Evolutionary conservation across 2,797 vertebrate species (phyloP).

Genomic region (Mus spretus): DNA sequence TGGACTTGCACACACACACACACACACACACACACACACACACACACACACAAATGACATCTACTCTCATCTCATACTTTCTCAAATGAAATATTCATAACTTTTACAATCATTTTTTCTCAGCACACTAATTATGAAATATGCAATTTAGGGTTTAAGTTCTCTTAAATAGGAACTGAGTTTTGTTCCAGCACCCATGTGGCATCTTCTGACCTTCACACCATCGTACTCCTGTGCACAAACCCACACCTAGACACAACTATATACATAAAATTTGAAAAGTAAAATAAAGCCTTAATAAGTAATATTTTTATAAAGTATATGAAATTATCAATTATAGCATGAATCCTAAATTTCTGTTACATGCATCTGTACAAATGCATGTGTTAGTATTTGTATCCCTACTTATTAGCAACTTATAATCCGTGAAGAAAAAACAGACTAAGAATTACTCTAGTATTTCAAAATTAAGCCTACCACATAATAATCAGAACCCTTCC

Average conservation of each 20-base stretch:
- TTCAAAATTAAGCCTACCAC: not conserved
- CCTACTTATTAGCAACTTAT: not conserved
- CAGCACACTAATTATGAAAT: slow-evolving; percentile 12
- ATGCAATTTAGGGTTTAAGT: too few relatives aligned
- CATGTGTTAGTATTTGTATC: not conserved
- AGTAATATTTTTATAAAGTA: not conserved
- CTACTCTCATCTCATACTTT: not conserved
- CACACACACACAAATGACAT: not conserved
- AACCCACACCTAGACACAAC: not conserved
- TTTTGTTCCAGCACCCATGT: not conserved
- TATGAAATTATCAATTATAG: not conserved
- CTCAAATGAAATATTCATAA: slow-evolving; percentile 12
- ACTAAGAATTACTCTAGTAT: not conserved
- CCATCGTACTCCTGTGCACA: not conserved
- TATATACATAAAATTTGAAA: not conserved
- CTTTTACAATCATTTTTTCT: slow-evolving; percentile 25
- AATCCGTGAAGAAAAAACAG: not conserved
- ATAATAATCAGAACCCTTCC: not conserved
- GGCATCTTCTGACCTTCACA: not conserved
- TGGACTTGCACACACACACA: not conserved
- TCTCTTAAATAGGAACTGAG: not conserved
- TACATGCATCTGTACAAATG: not conserved
- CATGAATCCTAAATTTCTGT: slow-evolving; percentile 17
- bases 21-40: too few relatives aligned
- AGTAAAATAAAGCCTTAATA: not conserved